phyloP scores from a whole-genome alignment of 1,140 invertebrate species.

The Fopius arisanus region DNA sequence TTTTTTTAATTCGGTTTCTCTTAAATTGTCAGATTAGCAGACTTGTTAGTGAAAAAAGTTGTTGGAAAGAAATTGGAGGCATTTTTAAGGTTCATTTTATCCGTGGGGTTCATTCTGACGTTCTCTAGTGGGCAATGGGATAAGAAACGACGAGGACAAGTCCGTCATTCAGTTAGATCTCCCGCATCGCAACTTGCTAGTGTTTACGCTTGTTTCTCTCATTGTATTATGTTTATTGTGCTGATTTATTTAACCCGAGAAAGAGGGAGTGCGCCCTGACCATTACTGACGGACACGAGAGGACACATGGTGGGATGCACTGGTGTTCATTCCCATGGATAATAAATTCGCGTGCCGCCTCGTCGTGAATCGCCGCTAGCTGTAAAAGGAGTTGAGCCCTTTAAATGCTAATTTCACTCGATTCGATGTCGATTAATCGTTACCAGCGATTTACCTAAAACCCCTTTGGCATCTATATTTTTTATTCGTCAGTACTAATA shows the following conservation, averaged over 20 bases:
- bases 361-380: conserved; percentile 14
- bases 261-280: neutral
- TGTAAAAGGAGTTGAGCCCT: conserved; percentile 34
- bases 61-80: too few species aligned
- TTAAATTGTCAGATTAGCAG: too few species aligned
- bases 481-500: neutral
- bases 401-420: conserved; percentile 40
- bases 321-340: conserved; percentile 32
- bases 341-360: conserved; percentile 35
- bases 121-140: neutral
- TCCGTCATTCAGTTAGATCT: neutral
- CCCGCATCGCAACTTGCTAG: neutral
- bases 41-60: too few species aligned
- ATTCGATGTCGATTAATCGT: conserved; percentile 34
- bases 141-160: neutral
- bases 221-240: neutral
- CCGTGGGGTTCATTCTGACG: too few species aligned
- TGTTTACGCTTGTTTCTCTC: neutral
- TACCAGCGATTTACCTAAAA: conserved; percentile 32
- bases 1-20: too few species aligned
- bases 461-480: neutral
- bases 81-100: too few species aligned
- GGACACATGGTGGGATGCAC: conserved; percentile 31
- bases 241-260: neutral
- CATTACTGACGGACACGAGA: conserved; percentile 6